Evolutionary conservation across 2,888 invertebrate genomes (phyloP).

Genomic region (Synanthedon vespiformis): DNA sequence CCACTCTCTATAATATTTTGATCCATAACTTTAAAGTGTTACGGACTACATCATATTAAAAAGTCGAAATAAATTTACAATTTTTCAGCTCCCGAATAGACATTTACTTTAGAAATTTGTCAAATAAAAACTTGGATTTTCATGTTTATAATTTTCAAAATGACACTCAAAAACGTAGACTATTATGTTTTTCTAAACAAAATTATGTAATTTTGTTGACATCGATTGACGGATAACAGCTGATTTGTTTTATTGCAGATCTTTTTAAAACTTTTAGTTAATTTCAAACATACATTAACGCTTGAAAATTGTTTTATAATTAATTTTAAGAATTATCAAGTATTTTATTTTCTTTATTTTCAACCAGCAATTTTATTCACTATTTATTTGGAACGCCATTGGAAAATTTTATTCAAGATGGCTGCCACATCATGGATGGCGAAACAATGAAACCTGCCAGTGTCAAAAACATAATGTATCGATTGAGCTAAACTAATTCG

Average conservation of each 20-base stretch:
- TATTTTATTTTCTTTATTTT: slow-evolving; percentile 19
- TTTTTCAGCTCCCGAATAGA: slow-evolving; percentile 31
- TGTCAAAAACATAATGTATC: slow-evolving; percentile 14
- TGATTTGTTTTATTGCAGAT: slow-evolving; percentile 65
- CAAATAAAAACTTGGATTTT: slow-evolving; percentile 38
- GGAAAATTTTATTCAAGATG: slow-evolving; percentile 59
- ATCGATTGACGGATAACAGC: slow-evolving; percentile 72
- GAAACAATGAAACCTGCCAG: slow-evolving; percentile 31
- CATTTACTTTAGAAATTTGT: slow-evolving; percentile 51
- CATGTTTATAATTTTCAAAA: slow-evolving; percentile 56
- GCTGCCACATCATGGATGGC: slow-evolving; percentile 23
- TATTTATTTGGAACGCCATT: slow-evolving; percentile 51
- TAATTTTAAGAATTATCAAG: slow-evolving; percentile 6
- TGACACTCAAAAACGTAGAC: slow-evolving; percentile 56
- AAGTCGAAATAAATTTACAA: slow-evolving; percentile 37
- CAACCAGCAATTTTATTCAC: slow-evolving; percentile 27
- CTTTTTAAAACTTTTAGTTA: slow-evolving; percentile 38
- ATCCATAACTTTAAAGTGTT: slow-evolving; percentile 48
- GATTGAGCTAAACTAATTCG: too few relatives aligned
- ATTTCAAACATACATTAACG: slow-evolving; percentile 13
- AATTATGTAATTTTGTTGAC: slow-evolving; percentile 73
- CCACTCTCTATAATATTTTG: slow-evolving; percentile 72
- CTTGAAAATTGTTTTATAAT: slow-evolving; percentile 5
- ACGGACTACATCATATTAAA: slow-evolving; percentile 59
- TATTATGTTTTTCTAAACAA: slow-evolving; percentile 70